These are phyloP conservation scores for Thaumatotibia leucotreta DNA, from an alignment of 1,140 invertebrate species.

Conservation along the genomic window DNA sequence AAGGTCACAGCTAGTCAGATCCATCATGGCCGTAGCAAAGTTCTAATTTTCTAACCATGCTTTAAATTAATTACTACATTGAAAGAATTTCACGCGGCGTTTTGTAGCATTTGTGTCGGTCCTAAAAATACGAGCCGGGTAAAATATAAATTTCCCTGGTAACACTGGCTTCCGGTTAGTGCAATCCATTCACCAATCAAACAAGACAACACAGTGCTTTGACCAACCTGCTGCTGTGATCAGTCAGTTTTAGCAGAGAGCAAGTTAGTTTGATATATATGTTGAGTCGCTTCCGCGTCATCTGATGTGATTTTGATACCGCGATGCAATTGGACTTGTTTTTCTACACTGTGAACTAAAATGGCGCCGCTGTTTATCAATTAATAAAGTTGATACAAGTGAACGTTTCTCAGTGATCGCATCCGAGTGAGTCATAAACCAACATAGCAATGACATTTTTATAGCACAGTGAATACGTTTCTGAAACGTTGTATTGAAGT, in stretches of 20 bases:
- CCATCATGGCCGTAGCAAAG: too few species aligned
- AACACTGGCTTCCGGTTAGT: slow-evolving; percentile 56
- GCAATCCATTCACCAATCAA: slow-evolving; percentile 72
- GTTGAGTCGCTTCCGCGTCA: slow-evolving; percentile 63
- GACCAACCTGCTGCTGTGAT: slow-evolving; percentile 70
- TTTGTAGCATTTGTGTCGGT: too few species aligned
- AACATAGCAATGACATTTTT: slow-evolving; percentile 75
- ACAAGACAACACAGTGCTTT: slow-evolving; percentile 73
- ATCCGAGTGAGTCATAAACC: slow-evolving; percentile 73
- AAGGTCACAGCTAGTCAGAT: too few species aligned
- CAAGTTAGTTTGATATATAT: slow-evolving; percentile 69
- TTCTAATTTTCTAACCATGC: too few species aligned
- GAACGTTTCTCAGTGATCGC: slow-evolving; percentile 61
- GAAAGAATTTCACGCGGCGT: too few species aligned
- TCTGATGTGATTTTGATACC: slow-evolving; percentile 57
- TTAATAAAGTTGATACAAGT: slow-evolving; percentile 58
- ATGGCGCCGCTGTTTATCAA: slow-evolving; percentile 74
- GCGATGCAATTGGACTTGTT: slow-evolving; percentile 68
- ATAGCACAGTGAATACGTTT: slow-evolving; percentile 73
- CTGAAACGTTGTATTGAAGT: slow-evolving; percentile 63
- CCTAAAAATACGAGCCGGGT: too few species aligned
- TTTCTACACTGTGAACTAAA: slow-evolving; percentile 66
- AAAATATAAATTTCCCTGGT: slow-evolving; percentile 23
- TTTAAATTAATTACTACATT: too few species aligned
- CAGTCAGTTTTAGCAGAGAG: slow-evolving; percentile 49